A percentile compares a stretch with the other conserved stretches of the same genome.
Conservation (phyloP, 2,113 vertebrate species). For the Centropus unirufus region DNA sequence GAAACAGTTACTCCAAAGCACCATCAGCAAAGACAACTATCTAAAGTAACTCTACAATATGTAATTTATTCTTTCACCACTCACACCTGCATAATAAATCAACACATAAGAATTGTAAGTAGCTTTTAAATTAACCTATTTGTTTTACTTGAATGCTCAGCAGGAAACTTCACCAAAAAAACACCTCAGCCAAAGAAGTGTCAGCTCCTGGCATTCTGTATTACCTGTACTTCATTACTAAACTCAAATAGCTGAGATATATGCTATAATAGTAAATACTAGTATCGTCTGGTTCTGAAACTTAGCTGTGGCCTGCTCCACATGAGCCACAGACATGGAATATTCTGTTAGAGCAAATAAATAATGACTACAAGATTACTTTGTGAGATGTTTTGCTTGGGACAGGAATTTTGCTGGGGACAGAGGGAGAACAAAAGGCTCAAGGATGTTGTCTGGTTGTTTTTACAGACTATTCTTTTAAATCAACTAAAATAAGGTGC, state of each 20-base stretch:
- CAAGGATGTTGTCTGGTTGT: background rate
- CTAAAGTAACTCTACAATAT: background rate
- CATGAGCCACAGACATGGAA: background rate
- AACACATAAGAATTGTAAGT: slow-evolving; percentile 7
- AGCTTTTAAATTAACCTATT: slow-evolving; percentile 27
- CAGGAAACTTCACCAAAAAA: slow-evolving; percentile 1
- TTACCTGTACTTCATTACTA: background rate
- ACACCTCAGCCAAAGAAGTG: background rate
- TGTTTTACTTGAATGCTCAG: background rate
- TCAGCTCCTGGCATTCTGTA: background rate
- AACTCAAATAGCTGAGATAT: background rate
- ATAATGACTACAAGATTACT: background rate
- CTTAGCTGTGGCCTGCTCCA: background rate
- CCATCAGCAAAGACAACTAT: background rate
- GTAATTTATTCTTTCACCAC: background rate
- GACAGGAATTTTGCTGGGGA: background rate
- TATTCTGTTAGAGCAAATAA: background rate
- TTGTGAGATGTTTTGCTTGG: background rate
- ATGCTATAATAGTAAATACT: slow-evolving; percentile 5
- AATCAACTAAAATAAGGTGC: background rate
- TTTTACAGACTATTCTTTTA: background rate
- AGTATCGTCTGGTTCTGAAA: background rate
- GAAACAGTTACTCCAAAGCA: background rate
- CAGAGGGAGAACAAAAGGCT: background rate
- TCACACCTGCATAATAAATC: slow-evolving; percentile 33